These are phyloP conservation scores for Drosophila funebris DNA, from an alignment of 1,140 invertebrate species.

Conservation along the genomic window DNA sequence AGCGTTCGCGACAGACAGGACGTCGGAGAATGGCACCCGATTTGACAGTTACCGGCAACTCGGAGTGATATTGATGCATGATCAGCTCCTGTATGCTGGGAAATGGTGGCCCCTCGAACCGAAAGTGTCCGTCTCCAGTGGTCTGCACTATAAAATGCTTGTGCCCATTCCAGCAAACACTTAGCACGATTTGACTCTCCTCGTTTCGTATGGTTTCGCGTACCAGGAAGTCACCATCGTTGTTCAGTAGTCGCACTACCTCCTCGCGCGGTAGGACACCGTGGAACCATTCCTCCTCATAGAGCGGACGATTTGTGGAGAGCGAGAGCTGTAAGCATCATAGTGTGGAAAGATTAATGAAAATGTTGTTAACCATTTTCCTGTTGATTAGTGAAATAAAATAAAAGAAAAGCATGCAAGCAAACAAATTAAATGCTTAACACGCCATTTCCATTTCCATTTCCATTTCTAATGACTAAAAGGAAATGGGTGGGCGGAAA, in stretches of 20 bases:
- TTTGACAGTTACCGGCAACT: constrained; percentile 94
- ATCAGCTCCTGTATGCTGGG: constrained; percentile 96
- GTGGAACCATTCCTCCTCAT: constrained; percentile 98
- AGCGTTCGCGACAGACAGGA: constrained; percentile 95
- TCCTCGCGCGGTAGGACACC: constrained; percentile 97
- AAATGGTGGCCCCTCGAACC: constrained; percentile 97
- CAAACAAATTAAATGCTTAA: constrained; percentile 44
- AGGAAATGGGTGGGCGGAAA: background rate
- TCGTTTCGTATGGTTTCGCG: constrained; percentile 96
- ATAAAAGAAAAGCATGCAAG: constrained; percentile 42
- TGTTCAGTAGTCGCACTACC: constrained; percentile 93
- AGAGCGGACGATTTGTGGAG: constrained; percentile 86
- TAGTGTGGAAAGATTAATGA: constrained; percentile 29
- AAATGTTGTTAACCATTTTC: background rate
- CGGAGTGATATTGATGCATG: constrained; percentile 92
- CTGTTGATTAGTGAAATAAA: constrained; percentile 38
- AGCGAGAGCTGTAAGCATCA: constrained; percentile 72
- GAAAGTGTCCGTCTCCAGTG: constrained; percentile 94
- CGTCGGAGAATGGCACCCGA: constrained; percentile 95
- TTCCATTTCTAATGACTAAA: background rate
- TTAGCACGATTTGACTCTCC: constrained; percentile 96
- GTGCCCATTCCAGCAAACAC: constrained; percentile 97
- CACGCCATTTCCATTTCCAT: constrained; percentile 48
- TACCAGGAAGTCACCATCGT: constrained; percentile 97
- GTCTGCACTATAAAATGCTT: constrained; percentile 99